These are phyloP conservation scores for Nyctereutes procyonoides DNA, from an alignment of 2,113 vertebrate species.

Conservation along the genomic window DNA sequence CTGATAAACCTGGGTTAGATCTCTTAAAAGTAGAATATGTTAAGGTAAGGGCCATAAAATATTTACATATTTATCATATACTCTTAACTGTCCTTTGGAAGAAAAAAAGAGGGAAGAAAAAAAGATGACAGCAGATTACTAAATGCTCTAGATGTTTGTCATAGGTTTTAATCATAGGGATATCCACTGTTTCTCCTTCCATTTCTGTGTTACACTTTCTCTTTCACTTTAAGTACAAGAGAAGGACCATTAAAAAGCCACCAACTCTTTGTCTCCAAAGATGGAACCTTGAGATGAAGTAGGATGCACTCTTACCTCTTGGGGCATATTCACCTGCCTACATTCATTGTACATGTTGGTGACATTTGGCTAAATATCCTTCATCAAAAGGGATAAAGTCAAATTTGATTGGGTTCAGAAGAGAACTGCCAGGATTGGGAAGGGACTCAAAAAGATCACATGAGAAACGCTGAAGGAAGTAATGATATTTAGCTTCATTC, in stretches of 20 bases:
- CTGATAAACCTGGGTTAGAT: slow-evolving; percentile 91
- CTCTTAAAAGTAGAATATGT: slow-evolving; percentile 96
- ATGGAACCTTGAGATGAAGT: neutral
- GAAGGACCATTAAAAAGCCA: neutral
- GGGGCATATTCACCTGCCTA: neutral
- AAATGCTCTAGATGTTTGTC: neutral
- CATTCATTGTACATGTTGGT: neutral
- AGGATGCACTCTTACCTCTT: neutral
- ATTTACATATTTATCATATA: neutral
- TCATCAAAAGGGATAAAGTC: neutral
- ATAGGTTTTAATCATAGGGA: neutral
- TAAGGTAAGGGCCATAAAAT: slow-evolving; percentile 88
- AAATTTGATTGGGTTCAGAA: neutral
- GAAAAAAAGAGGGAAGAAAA: neutral
- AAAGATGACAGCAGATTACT: neutral
- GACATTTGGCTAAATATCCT: neutral
- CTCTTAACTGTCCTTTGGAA: neutral
- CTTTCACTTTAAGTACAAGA: neutral
- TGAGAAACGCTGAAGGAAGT: neutral
- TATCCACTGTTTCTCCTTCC: neutral
- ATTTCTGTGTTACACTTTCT: neutral
- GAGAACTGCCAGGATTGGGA: neutral
- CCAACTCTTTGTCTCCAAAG: neutral
- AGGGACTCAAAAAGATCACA: neutral
- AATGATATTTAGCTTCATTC: neutral